These are phyloP conservation scores for Ciona savignyi DNA, from an alignment of 23 tunicate species.

Conservation along the genomic window DNA sequence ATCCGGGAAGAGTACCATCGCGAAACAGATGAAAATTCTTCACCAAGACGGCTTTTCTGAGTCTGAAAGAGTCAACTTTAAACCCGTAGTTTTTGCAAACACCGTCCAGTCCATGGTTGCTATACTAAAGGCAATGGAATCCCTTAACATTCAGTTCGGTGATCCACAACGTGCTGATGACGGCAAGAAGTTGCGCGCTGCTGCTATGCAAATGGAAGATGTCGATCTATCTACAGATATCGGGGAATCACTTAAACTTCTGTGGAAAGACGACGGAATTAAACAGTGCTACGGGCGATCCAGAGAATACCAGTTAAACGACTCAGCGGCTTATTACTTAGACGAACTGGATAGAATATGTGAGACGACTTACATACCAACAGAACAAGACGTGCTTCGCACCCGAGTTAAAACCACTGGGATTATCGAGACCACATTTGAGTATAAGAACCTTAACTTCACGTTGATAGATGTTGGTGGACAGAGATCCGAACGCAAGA, in stretches of 20 bases:
- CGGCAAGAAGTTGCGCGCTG: slow-evolving; percentile 22
- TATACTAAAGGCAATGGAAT: slow-evolving; percentile 48
- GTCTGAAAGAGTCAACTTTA: slow-evolving; percentile 37
- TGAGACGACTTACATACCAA: slow-evolving; percentile 37
- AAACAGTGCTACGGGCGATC: slow-evolving; percentile 32
- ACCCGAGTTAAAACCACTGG: slow-evolving; percentile 77
- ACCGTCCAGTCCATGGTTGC: slow-evolving; percentile 66
- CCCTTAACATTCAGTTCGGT: slow-evolving; percentile 31
- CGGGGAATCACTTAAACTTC: slow-evolving; percentile 27
- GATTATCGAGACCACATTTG: slow-evolving; percentile 65
- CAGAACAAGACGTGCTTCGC: slow-evolving; percentile 69
- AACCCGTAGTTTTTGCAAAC: slow-evolving; percentile 48
- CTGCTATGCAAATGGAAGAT: slow-evolving; percentile 26
- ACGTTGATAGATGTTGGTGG: slow-evolving; percentile 81
- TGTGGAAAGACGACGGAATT: slow-evolving; percentile 55
- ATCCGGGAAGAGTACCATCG: slow-evolving; percentile 62
- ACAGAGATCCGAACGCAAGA: slow-evolving; percentile 62
- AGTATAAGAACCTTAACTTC: slow-evolving; percentile 60
- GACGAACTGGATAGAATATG: slow-evolving; percentile 50
- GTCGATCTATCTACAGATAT: slow-evolving; percentile 39
- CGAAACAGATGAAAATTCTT: slow-evolving; percentile 65
- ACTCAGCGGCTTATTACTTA: slow-evolving; percentile 53
- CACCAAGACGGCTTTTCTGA: slow-evolving; percentile 60
- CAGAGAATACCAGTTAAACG: slow-evolving; percentile 66
- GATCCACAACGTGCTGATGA: slow-evolving; percentile 18